Evolutionary conservation across 2,113 vertebrate genomes (phyloP).

Genomic region (Panthera tigris): DNA sequence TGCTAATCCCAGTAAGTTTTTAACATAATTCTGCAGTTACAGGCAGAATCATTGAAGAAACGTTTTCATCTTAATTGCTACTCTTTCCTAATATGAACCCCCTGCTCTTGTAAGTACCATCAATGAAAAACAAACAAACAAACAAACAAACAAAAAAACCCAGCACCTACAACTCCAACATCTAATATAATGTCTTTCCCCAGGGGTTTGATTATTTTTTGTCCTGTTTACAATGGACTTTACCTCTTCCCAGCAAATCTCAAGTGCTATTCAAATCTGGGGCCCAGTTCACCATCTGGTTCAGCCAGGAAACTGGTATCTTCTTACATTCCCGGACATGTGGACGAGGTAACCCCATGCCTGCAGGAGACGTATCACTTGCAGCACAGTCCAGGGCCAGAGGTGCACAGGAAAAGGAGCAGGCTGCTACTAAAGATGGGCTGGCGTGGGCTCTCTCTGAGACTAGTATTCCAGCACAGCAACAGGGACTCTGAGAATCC

Average conservation of each 20-base stretch:
- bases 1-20: background rate
- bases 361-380: background rate
- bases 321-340: background rate
- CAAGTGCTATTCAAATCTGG: background rate
- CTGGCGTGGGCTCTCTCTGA: accelerated
- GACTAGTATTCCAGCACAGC: background rate
- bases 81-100: background rate
- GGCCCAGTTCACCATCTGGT: background rate
- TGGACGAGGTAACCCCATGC: background rate
- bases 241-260: background rate
- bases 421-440: background rate
- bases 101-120: background rate
- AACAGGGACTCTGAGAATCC: background rate
- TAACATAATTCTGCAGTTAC: background rate
- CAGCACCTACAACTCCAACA: background rate
- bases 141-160: too few species aligned
- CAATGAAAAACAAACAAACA: background rate
- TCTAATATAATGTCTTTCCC: background rate
- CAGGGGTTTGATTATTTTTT: background rate
- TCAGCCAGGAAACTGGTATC: background rate
- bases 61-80: background rate
- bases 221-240: background rate
- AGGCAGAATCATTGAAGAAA: background rate
- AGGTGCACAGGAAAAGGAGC: background rate
- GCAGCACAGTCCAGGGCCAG: background rate